These are phyloP conservation scores for Mechanitis messenoides DNA, from an alignment of 2,888 invertebrate genomes.

Conservation along the genomic window DNA sequence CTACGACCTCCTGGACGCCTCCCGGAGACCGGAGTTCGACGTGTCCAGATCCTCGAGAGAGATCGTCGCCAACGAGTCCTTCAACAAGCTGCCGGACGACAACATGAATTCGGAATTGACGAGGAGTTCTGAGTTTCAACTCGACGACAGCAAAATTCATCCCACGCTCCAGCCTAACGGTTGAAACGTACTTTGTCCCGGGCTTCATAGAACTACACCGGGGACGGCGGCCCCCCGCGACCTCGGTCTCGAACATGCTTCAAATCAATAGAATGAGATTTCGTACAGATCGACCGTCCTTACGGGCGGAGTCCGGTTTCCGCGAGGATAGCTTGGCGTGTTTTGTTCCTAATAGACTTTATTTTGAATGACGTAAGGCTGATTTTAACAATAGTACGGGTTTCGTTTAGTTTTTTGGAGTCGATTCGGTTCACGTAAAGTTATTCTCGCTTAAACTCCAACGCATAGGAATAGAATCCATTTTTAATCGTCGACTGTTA, in stretches of 20 bases:
- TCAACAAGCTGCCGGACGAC: slow-evolving; percentile 63
- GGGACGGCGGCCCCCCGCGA: slow-evolving; percentile 59
- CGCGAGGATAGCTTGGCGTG: slow-evolving; percentile 62
- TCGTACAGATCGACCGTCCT: slow-evolving; percentile 45
- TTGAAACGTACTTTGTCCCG: slow-evolving; percentile 41
- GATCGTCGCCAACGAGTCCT: slow-evolving; percentile 41
- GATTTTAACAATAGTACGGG: slow-evolving; percentile 69
- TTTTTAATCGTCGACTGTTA: slow-evolving; percentile 16
- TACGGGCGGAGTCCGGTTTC: slow-evolving; percentile 30
- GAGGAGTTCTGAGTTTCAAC: slow-evolving; percentile 42
- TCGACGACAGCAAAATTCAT: slow-evolving; percentile 61
- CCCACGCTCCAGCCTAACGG: slow-evolving; percentile 70
- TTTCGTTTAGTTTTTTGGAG: slow-evolving; percentile 44
- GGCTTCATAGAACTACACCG: slow-evolving; percentile 50
- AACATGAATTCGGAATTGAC: slow-evolving; percentile 70
- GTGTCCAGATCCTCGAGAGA: slow-evolving; percentile 28
- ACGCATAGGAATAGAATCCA: slow-evolving; percentile 16
- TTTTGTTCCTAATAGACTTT: slow-evolving; percentile 71
- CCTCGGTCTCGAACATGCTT: slow-evolving; percentile 29
- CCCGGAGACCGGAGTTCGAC: slow-evolving; percentile 46
- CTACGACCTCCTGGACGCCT: slow-evolving; percentile 53
- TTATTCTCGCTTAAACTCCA: slow-evolving; percentile 48
- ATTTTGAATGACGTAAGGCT: slow-evolving; percentile 65
- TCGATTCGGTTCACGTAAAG: slow-evolving; percentile 42
- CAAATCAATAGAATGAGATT: slow-evolving; percentile 39